These are phyloP conservation scores for Centrocercus urophasianus DNA, from an alignment of 2,113 vertebrate species.

Conservation along the genomic window DNA sequence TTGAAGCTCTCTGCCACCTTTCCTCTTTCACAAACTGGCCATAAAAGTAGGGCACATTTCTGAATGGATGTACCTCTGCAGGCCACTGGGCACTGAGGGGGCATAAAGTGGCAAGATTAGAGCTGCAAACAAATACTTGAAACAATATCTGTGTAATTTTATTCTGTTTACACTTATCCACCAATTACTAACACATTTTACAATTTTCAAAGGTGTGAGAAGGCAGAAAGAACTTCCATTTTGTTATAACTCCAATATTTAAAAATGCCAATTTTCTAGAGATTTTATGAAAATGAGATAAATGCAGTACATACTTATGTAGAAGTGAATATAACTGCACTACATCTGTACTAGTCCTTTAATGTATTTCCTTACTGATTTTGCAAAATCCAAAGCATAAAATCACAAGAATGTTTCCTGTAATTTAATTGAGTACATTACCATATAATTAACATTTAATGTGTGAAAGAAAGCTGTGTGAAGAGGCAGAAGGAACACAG, in stretches of 20 bases:
- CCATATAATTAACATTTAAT: constrained; percentile 50
- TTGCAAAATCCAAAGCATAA: constrained; percentile 37
- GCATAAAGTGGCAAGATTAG: neutral
- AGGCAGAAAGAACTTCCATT: neutral
- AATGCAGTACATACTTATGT: neutral
- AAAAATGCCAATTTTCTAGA: neutral
- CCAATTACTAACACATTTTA: neutral
- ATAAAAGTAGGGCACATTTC: neutral
- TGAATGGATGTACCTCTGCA: neutral
- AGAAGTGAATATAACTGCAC: neutral
- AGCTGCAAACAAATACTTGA: neutral
- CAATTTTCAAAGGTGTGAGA: neutral
- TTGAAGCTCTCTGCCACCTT: neutral
- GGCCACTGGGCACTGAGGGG: neutral
- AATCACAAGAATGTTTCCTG: constrained; percentile 16
- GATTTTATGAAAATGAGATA: neutral
- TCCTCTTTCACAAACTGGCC: neutral
- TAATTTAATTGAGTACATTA: constrained; percentile 45
- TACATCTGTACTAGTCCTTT: neutral
- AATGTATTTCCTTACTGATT: constrained; percentile 5
- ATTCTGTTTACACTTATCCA: neutral
- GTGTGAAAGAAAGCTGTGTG: neutral
- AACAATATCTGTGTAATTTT: neutral
- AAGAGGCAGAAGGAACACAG: neutral
- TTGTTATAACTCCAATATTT: neutral